Evolutionary conservation across 2,113 vertebrate species (phyloP).

Genomic region (Gavialis gangeticus): DNA sequence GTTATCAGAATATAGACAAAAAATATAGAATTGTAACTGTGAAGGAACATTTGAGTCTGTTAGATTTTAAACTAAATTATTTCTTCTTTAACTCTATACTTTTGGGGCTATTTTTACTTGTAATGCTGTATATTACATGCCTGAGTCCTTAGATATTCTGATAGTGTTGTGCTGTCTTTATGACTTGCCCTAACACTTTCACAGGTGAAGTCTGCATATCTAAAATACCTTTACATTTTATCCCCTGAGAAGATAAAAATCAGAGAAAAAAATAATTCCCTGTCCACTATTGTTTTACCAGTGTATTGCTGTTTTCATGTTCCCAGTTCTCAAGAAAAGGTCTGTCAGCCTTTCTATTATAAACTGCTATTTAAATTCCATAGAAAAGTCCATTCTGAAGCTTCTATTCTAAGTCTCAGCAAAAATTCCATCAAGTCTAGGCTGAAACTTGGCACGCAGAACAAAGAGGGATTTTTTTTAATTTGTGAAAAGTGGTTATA

Average conservation of each 20-base stretch:
- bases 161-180: background rate
- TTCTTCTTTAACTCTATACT: background rate
- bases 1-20: background rate
- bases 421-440: background rate
- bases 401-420: background rate
- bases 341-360: background rate
- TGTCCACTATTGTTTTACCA: background rate
- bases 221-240: background rate
- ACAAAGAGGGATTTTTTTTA: background rate
- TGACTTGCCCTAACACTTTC: background rate
- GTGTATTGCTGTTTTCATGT: background rate
- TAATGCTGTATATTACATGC: background rate
- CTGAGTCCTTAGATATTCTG: background rate
- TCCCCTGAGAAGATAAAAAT: background rate
- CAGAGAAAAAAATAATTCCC: background rate
- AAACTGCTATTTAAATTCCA: background rate
- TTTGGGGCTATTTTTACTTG: background rate
- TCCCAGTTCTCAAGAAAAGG: background rate
- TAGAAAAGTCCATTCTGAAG: background rate
- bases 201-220: background rate
- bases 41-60: background rate
- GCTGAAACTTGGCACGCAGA: conserved; percentile 5
- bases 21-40: background rate
- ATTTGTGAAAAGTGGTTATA: background rate
- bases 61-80: background rate